A percentile compares a stretch with the other conserved stretches of the same genome.
Conservation (phyloP, 2,113 vertebrate genomes). For the Erythrocercus mccallii region DNA sequence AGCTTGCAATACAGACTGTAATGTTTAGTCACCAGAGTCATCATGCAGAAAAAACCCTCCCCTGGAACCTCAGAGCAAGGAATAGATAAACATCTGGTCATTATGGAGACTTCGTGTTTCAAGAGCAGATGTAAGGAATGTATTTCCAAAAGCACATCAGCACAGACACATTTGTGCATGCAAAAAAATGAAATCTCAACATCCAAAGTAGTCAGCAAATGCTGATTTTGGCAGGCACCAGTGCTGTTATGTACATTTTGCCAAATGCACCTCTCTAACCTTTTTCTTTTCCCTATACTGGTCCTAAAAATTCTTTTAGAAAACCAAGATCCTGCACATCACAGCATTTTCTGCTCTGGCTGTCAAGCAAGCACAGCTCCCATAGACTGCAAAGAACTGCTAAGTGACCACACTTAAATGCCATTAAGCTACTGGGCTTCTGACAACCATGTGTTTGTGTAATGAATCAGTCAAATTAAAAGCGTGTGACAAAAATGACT, state of each 20-base stretch:
- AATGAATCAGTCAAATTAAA: slow-evolving; percentile 64
- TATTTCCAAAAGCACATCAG: not conserved
- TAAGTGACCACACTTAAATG: slow-evolving; percentile 63
- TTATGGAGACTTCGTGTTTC: not conserved
- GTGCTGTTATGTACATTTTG: not conserved
- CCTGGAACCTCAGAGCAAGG: not conserved
- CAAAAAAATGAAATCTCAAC: not conserved
- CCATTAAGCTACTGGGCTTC: slow-evolving; percentile 59
- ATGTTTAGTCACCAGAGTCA: not conserved
- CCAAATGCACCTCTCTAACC: not conserved
- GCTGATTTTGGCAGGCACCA: slow-evolving; percentile 21
- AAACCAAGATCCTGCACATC: not conserved
- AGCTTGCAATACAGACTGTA: not conserved
- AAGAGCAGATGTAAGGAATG: not conserved
- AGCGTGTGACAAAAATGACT: slow-evolving; percentile 60
- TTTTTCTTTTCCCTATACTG: not conserved
- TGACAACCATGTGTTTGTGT: slow-evolving; percentile 56
- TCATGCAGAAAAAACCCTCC: not conserved
- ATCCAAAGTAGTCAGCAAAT: not conserved
- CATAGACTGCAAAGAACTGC: slow-evolving; percentile 38
- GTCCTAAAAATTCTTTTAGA: not conserved
- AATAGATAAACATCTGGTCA: not conserved
- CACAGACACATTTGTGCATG: not conserved
- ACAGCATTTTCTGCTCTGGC: not conserved
- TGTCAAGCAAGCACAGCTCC: slow-evolving; percentile 9